Evolutionary conservation across 2,113 vertebrate genomes (phyloP).

Genomic region (Bubo scandiacus): DNA sequence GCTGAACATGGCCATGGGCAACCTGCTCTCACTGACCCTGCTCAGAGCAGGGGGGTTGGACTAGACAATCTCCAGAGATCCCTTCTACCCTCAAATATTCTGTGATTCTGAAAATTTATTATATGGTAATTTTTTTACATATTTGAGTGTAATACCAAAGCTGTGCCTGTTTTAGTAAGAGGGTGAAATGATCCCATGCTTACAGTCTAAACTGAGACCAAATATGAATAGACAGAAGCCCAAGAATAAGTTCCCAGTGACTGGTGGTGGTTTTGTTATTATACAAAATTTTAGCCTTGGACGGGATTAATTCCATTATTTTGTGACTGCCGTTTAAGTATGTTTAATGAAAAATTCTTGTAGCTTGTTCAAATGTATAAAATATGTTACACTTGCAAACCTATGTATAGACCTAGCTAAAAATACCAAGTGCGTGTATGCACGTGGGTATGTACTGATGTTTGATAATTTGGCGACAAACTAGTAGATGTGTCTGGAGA

Average conservation of each 20-base stretch:
- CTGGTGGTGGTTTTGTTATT: not conserved
- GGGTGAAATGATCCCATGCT: not conserved
- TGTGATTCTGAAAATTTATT: not conserved
- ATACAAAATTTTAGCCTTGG: not conserved
- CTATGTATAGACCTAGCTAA: not conserved
- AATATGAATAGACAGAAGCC: not conserved
- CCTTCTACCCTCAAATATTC: not conserved
- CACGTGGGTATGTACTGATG: not conserved
- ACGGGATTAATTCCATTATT: not conserved
- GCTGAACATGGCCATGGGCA: not conserved
- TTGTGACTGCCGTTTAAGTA: not conserved
- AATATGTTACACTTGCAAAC: not conserved
- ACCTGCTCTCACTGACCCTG: not conserved
- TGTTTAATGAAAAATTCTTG: not conserved
- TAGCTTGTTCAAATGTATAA: not conserved
- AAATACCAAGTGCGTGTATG: not conserved
- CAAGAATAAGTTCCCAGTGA: not conserved
- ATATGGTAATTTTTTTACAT: not conserved
- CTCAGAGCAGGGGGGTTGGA: not conserved
- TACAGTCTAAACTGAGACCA: not conserved
- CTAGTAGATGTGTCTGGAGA: not conserved
- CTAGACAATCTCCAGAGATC: not conserved
- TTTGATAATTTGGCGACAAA: not conserved
- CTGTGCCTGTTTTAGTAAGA: not conserved
- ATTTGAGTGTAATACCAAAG: not conserved